Evolutionary conservation across 2,113 vertebrate species (phyloP).

Genomic region (Sinocyclocheilus rhinocerous): DNA sequence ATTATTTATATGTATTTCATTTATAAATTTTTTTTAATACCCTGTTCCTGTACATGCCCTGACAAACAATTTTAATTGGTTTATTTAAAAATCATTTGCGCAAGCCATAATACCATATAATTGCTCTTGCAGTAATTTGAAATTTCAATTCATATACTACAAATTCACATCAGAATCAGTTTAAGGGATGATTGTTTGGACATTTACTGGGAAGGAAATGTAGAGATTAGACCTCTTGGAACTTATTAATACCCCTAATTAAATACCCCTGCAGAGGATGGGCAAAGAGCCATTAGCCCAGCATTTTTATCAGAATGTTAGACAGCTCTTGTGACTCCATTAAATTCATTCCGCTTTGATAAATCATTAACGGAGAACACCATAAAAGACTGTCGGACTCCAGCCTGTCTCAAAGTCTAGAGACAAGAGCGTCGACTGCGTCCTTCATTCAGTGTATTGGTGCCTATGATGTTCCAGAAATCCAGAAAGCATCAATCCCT

Average conservation of each 20-base stretch:
- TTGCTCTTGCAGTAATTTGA: neutral
- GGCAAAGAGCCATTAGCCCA: neutral
- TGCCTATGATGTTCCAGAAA: constrained; percentile 12
- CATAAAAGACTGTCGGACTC: constrained; percentile 1
- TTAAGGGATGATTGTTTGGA: neutral
- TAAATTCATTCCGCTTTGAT: constrained; percentile 13
- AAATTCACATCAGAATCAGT: neutral
- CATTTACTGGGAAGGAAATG: neutral
- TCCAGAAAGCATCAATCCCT: constrained; percentile 6
- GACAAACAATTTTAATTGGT: neutral
- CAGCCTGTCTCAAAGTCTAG: constrained; percentile 24
- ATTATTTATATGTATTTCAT: neutral
- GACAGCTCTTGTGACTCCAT: neutral
- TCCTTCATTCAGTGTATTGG: neutral
- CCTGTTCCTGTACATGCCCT: neutral
- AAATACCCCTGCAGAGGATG: neutral
- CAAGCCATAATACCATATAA: neutral
- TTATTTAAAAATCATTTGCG: neutral
- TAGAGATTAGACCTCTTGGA: neutral
- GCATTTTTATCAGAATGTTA: neutral
- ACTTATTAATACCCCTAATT: neutral
- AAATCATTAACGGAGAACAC: constrained; percentile 32
- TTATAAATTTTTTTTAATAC: neutral
- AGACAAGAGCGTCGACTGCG: neutral
- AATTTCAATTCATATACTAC: neutral